phyloP scores from a whole-genome alignment of 2,888 invertebrate species.

The Rotaria magnacalcarata region DNA sequence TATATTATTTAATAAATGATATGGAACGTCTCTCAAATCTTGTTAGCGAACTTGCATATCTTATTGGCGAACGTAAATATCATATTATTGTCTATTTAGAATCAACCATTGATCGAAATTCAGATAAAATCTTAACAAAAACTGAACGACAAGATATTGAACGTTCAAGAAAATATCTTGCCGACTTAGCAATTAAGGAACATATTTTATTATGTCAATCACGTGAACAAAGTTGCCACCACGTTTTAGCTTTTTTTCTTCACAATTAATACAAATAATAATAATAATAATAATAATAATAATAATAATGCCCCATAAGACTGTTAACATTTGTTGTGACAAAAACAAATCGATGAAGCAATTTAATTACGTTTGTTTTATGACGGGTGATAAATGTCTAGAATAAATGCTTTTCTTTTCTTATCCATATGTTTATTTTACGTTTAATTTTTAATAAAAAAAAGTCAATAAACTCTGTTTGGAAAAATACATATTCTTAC shows the following conservation, averaged over 20 bases:
- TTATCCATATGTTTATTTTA: not conserved
- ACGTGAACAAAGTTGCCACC: conserved; percentile 23
- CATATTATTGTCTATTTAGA: conserved; percentile 15
- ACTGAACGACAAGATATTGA: not conserved
- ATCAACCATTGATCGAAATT: not conserved
- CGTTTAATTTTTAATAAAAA: not conserved
- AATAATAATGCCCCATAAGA: too few species aligned
- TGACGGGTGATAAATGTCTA: too few species aligned
- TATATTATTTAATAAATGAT: conserved; percentile 10
- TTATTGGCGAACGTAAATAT: conserved; percentile 13
- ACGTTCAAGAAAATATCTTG: conserved; percentile 16
- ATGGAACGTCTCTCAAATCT: conserved; percentile 20
- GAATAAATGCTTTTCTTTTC: not conserved
- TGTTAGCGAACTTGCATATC: not conserved
- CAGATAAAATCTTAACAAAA: not conserved
- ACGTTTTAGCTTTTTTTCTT: not conserved
- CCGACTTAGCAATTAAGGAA: conserved; percentile 11
- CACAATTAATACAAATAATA: not conserved
- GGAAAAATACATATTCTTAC: too few species aligned
- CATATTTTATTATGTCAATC: not conserved
- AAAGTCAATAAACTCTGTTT: not conserved
- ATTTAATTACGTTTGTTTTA: too few species aligned
- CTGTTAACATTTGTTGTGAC: not conserved
- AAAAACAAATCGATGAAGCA: not conserved
- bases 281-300: not conserved